phyloP scores from a whole-genome alignment of 2,888 invertebrate genomes.

The Holacanthella duospinosa region DNA sequence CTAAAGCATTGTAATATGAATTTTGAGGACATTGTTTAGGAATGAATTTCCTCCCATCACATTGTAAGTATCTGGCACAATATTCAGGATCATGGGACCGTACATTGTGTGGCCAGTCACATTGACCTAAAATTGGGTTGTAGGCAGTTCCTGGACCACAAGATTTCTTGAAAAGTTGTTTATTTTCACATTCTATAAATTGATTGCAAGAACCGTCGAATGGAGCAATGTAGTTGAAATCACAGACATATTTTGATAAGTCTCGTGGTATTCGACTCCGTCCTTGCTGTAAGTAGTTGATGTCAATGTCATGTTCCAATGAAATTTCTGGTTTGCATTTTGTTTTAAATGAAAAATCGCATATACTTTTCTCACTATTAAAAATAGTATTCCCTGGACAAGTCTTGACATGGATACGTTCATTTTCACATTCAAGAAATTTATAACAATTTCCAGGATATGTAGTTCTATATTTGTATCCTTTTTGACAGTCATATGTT shows the following conservation, averaged over 20 bases:
- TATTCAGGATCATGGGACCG: constrained; percentile 14
- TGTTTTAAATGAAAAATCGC: constrained; percentile 25
- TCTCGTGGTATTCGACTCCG: not conserved
- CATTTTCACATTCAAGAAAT: constrained; percentile 34
- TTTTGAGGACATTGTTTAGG: constrained; percentile 13
- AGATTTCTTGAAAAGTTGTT: constrained; percentile 23
- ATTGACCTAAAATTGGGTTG: constrained; percentile 22
- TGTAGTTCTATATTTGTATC: constrained; percentile 22
- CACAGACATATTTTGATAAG: constrained; percentile 22
- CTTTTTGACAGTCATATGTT: constrained; percentile 29
- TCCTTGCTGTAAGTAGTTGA: constrained; percentile 14
- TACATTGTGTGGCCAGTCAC: constrained; percentile 31
- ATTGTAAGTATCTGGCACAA: constrained; percentile 22
- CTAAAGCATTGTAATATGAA: constrained; percentile 15
- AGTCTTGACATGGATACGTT: constrained; percentile 23
- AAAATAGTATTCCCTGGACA: constrained; percentile 28
- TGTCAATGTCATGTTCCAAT: constrained; percentile 30
- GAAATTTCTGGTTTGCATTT: constrained; percentile 28
- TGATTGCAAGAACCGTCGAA: constrained; percentile 26
- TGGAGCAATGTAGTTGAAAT: constrained; percentile 31
- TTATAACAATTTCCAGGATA: constrained; percentile 32
- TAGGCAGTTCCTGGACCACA: constrained; percentile 36
- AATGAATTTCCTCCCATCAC: constrained; percentile 15
- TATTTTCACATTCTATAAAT: constrained; percentile 34
- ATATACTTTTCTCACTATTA: constrained; percentile 20